Evolutionary conservation across 2,113 vertebrate species (phyloP).

Genomic region (Oryzias woworae): DNA sequence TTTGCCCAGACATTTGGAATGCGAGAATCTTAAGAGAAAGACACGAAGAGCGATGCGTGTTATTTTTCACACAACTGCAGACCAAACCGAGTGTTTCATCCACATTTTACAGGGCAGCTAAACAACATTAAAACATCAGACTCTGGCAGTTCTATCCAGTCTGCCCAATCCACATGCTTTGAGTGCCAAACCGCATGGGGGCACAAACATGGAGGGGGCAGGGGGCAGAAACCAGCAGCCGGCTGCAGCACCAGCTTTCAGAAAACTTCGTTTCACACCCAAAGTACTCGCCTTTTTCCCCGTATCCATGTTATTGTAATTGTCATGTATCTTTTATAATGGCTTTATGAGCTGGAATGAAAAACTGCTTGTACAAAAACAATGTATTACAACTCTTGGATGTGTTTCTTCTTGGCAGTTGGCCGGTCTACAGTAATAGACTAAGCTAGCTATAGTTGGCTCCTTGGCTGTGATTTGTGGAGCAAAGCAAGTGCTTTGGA

Average conservation of each 20-base stretch:
- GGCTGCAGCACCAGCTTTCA: slow-evolving; percentile 50
- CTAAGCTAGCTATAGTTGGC: slow-evolving; percentile 62
- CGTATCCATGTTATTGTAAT: slow-evolving; percentile 65
- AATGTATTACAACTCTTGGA: slow-evolving; percentile 73
- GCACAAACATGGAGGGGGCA: slow-evolving; percentile 38
- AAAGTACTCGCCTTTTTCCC: slow-evolving; percentile 40
- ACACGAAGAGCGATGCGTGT: slow-evolving; percentile 20
- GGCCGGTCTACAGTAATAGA: slow-evolving; percentile 60
- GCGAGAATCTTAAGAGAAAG: slow-evolving; percentile 30
- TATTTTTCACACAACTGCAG: slow-evolving; percentile 23
- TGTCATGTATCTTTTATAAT: slow-evolving; percentile 65
- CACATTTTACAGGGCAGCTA: slow-evolving; percentile 24
- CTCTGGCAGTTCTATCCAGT: slow-evolving; percentile 36
- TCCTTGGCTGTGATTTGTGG: slow-evolving; percentile 60
- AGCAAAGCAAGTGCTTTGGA: slow-evolving; percentile 63
- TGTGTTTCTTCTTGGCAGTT: slow-evolving; percentile 67
- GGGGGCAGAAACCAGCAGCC: slow-evolving; percentile 33
- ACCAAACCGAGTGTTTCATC: slow-evolving; percentile 14
- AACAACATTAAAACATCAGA: slow-evolving; percentile 45
- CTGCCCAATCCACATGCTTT: slow-evolving; percentile 35
- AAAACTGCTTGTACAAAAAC: slow-evolving; percentile 71
- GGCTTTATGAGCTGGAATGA: slow-evolving; percentile 47
- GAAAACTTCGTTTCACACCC: slow-evolving; percentile 55
- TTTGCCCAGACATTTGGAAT: slow-evolving; percentile 14
- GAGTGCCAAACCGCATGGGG: slow-evolving; percentile 59